Base-by-base conservation (phyloP, 1,140 invertebrate species). In the Bombus confusus region DNA sequence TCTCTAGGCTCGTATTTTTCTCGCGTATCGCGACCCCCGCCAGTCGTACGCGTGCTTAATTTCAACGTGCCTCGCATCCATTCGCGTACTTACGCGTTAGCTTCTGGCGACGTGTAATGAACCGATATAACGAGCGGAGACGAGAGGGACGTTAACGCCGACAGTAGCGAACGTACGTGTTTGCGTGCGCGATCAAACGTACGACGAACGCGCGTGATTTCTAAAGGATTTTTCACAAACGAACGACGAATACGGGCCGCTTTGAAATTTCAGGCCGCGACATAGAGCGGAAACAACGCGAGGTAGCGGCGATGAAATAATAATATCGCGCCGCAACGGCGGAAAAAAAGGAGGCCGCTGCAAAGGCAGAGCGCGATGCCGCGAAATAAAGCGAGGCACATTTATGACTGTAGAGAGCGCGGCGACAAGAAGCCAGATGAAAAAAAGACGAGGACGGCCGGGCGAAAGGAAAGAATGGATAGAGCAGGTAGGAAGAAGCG, bases 371-470 rank as follows among this genome's bases (percentile, higher is more conserved):
- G 52, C 13, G 57, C 43, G 52, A 37, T 52, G 31, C 41, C 64
- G 52, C 39, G 88, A 88, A 90, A 89, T 80, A 81, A 90, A 86
- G 79, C 80, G 78, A 15, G 62, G 52, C 57, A 52, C 75, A 78
- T 88, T 88, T 77, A 34, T 59, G 64, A 72, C 52, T 47, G 69
- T 79, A 15, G 78, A 41, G 80, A 83, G 41, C 69, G 80, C 57
- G 80, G 64, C 52, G 39, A 81, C 64, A 69, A 72, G 75, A 69
- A 64, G 39, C 28, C 31, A 31, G 66, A 83, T 71, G 31, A 72
- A 81, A 59, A 79, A 64, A 28, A 52, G 47, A 52, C 18, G 18
- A 52, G 47, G 47, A 52, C 47, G 47, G 18, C 47, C 47, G 22
- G 47, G 18, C 47, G 47, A 52, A 52, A 22, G 47, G 47, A 52